Evolutionary conservation across 2,888 invertebrate genomes (phyloP), one percentile per base, ranked within the genome.

Genomic region (Nymphalis c-album): DNA sequence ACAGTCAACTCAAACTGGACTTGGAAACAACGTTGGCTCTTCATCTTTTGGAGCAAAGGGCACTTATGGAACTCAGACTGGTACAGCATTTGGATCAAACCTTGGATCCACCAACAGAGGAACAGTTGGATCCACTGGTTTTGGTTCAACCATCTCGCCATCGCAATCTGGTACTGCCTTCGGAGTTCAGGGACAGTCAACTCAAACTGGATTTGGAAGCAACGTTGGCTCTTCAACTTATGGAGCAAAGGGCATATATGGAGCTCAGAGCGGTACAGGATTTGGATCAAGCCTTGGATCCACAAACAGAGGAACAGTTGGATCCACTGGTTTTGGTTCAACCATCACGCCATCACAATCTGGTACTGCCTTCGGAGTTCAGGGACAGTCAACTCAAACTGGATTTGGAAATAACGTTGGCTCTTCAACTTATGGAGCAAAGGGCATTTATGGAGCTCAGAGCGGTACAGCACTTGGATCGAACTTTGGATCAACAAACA

Each of bases 351-450:
- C 35, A 35, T 47, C 47, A 47, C 16, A 16, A 47, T 5, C 47
- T 5, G 47, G 47, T 7, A n/a, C 47, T 16, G 13, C 18, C 22
- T 60, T 53, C 1, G 81, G 81, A 26, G 58, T n/a, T 55, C 51
- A 60, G 20, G 65, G 60, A 16, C 35, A 40, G 10, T 74, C 77
- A 51, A 81, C 82, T 51, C 80, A 82, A 68, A 80, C 82, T 6
- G 57, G 77, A 8, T 75, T 73, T 35, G 55, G 55, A 26, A 31
- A 17, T 17, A 55, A 31, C 6, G 55, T 55, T 55, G 55, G 55
- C 18, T 40, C 73, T 8, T 66, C 70, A 18, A 35, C 57, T 18
- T 48, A 61, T 13, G 64, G 64, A 48, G 48, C 48, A 17, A 63
- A 64, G 40, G 64, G 69, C 58, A 60, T 51, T n/a, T 73, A 70